Base-by-base conservation (phyloP, 2,888 invertebrate species). In the Hirtodrosophila trivittata region DNA sequence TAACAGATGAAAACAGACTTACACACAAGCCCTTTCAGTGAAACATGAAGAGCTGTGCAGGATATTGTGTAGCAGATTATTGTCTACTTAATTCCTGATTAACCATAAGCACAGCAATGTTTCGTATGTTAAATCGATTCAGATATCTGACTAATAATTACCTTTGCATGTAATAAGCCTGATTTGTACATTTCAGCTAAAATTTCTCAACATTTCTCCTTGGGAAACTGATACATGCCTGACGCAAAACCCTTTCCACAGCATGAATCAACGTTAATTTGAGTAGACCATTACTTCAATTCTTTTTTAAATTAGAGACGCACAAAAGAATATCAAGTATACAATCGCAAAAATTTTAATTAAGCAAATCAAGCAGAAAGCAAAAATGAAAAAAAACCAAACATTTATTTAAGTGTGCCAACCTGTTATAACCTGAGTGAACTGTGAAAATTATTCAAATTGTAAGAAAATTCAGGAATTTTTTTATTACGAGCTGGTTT, bases 321-420 rank as follows among this genome's bases (percentile, higher is more conserved):
- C n/a, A n/a, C n/a, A n/a, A n/a, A n/a, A n/a, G n/a, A n/a, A n/a
- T n/a, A n/a, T n/a, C n/a, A n/a, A n/a, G 78, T 52, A 58, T 38
- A 59, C 54, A 56, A 71, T 43, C 14, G 43, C 9, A 5, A 57
- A 54, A 81, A 60, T 84, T 67, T 70, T 80, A 80, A 80, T 80
- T 84, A 81, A 75, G 45, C 66, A 68, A 84, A 74, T 83, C 81
- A 69, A 30, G 56, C 41, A 35, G 46, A 62, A 39, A 30, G 28
- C 10, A 13, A 12, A 28, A 54, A 63, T 59, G n/a, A 32, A 52
- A 54, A 64, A 38, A 38, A 21, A 8, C 1, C 10, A 6, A 50
- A 46, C 33, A 13, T 42, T 32, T 62, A 56, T 60, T 51, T 26
- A 38, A 25, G 25, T 52, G 14, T 3, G 9, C 39, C 21, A 54